Evolutionary conservation across 2,888 invertebrate species (phyloP).

Genomic region (Toxonevra muliebris): DNA sequence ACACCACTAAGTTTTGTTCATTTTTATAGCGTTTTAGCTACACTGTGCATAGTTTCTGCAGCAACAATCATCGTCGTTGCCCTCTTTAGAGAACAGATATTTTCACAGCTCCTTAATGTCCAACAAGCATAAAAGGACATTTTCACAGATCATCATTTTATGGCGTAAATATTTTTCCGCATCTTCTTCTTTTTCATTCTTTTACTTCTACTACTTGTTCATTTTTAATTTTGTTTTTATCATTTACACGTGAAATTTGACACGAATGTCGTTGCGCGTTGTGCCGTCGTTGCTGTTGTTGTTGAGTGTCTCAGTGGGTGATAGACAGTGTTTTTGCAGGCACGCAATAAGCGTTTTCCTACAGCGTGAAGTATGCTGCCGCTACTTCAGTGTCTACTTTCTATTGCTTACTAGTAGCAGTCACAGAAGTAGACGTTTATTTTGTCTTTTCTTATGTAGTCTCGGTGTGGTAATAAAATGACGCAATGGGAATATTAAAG

Average conservation of each 20-base stretch:
- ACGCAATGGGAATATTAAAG: constrained; percentile 14
- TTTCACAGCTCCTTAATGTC: constrained; percentile 48
- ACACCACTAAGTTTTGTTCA: no score
- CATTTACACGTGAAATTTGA: constrained; percentile 27
- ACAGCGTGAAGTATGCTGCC: no score
- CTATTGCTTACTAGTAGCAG: no score
- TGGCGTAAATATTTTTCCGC: constrained; percentile 18
- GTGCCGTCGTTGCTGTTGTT: no score
- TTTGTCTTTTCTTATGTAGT: no score
- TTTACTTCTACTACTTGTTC: constrained; percentile 9
- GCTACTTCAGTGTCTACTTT: no score
- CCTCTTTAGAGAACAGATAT: constrained; percentile 40
- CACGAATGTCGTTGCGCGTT: constrained; percentile 23
- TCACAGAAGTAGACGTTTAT: no score
- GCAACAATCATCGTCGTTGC: neutral
- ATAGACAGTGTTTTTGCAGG: no score
- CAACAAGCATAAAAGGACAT: constrained; percentile 47
- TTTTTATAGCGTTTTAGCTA: no score
- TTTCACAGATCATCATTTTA: constrained; percentile 54
- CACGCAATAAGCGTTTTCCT: no score
- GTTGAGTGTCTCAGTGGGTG: no score
- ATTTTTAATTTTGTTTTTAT: constrained; percentile 22
- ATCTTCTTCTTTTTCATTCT: neutral
- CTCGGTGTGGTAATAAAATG: constrained; percentile 24
- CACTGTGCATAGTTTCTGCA: constrained; percentile 3